phyloP scores from a whole-genome alignment of 2,888 invertebrate species.

The Cephus spinipes region DNA sequence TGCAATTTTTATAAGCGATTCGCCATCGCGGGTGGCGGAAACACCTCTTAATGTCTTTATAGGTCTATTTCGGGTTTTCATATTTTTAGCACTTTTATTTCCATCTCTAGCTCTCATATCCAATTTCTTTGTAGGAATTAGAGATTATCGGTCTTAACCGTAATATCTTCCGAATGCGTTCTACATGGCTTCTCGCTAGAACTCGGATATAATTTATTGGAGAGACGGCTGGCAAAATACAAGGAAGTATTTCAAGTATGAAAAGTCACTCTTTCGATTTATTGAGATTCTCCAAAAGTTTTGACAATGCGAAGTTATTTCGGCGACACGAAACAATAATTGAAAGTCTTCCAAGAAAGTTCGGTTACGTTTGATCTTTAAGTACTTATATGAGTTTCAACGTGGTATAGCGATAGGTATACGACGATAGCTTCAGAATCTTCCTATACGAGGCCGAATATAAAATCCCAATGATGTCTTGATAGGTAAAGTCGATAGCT shows the following conservation, averaged over 20 bases:
- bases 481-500: background rate
- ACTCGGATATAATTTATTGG: background rate
- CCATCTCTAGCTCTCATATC: background rate
- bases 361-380: background rate
- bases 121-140: background rate
- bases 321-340: background rate
- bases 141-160: background rate
- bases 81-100: background rate
- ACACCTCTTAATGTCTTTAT: background rate
- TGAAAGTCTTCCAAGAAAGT: background rate
- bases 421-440: background rate
- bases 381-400: background rate
- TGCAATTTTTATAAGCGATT: background rate
- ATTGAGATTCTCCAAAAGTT: background rate
- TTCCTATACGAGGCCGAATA: background rate
- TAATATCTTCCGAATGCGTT: background rate
- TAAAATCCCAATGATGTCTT: background rate
- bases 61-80: background rate
- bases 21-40: conserved; percentile 1
- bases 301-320: background rate
- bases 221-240: background rate
- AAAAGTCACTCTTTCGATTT: background rate
- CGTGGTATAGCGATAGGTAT: no score
- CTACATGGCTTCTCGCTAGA: background rate
- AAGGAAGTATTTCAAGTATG: background rate